These are phyloP conservation scores for Stratiomys singularior DNA, from an alignment of 2,888 invertebrate species.

Conservation along the genomic window DNA sequence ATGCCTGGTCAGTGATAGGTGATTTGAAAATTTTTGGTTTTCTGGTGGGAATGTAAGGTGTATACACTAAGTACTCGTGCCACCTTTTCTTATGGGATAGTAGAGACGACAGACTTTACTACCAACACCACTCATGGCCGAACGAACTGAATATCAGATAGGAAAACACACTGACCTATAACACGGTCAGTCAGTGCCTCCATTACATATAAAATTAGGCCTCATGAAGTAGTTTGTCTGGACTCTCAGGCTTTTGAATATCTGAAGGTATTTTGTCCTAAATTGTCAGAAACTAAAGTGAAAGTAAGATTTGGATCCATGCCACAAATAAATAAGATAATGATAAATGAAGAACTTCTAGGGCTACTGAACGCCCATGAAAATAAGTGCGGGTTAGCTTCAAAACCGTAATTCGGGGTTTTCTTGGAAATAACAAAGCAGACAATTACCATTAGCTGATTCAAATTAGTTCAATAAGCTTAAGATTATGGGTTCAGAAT, in stretches of 20 bases:
- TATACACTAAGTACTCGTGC: constrained; percentile 54
- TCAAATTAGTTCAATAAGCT: constrained; percentile 48
- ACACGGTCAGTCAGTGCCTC: constrained; percentile 21
- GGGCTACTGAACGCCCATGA: constrained; percentile 6
- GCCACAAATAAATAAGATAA: constrained; percentile 19
- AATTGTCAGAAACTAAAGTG: constrained; percentile 26
- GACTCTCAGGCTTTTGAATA: constrained; percentile 31
- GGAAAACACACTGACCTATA: constrained; percentile 9
- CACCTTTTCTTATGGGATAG: constrained; percentile 55
- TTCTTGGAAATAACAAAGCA: constrained; percentile 55
- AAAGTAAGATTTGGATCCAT: neutral
- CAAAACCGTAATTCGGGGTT: constrained; percentile 44
- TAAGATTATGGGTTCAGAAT: constrained; percentile 53
- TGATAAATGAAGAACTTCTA: constrained; percentile 5
- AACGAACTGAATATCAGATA: constrained; percentile 2
- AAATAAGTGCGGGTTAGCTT: constrained; percentile 30
- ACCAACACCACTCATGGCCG: constrained; percentile 17
- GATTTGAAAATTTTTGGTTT: constrained; percentile 58
- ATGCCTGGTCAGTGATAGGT: constrained; percentile 55
- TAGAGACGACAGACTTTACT: constrained; percentile 45
- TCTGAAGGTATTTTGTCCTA: constrained; percentile 29
- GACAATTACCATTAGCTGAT: constrained; percentile 56
- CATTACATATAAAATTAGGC: constrained; percentile 15
- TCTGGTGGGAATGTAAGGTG: constrained; percentile 54
- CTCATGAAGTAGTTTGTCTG: constrained; percentile 39